These are phyloP conservation scores for Pelusios castaneus DNA, from an alignment of 2,113 vertebrate genomes.

Conservation along the genomic window DNA sequence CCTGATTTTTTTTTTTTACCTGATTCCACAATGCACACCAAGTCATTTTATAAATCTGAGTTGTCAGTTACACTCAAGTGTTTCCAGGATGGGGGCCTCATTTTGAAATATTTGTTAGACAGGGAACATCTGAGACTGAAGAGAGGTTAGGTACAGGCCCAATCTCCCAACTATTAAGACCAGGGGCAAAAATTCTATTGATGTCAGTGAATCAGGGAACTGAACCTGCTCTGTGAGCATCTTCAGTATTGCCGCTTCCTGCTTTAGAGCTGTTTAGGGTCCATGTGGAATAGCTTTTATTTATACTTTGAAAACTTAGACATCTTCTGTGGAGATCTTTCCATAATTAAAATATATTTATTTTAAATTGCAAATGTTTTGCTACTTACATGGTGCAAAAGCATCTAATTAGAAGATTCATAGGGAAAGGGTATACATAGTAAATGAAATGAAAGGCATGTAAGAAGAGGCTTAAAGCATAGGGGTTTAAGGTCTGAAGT, in stretches of 20 bases:
- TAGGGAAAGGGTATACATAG: neutral
- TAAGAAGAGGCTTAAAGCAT: neutral
- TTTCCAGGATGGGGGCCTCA: neutral
- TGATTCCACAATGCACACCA: no score
- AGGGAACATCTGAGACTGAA: neutral
- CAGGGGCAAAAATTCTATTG: neutral
- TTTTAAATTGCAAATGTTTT: neutral
- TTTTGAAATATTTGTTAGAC: neutral
- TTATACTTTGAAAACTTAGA: conserved; percentile 4
- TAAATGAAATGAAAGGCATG: neutral
- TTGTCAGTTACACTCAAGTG: neutral
- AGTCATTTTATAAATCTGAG: neutral
- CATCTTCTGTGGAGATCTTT: neutral
- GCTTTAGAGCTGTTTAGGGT: neutral
- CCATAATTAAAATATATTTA: neutral
- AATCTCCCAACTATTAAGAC: neutral
- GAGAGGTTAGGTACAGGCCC: neutral
- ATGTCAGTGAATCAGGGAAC: neutral
- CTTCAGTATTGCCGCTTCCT: neutral
- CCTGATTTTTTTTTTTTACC: no score
- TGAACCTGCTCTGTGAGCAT: neutral
- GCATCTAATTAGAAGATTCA: neutral
- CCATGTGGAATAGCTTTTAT: neutral
- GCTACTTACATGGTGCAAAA: neutral
- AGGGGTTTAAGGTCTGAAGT: neutral